Percentiles rank a stretch among this genome's conserved stretches.
Conservation (phyloP, 2,113 vertebrate genomes). For the Halcyon malimbica region DNA sequence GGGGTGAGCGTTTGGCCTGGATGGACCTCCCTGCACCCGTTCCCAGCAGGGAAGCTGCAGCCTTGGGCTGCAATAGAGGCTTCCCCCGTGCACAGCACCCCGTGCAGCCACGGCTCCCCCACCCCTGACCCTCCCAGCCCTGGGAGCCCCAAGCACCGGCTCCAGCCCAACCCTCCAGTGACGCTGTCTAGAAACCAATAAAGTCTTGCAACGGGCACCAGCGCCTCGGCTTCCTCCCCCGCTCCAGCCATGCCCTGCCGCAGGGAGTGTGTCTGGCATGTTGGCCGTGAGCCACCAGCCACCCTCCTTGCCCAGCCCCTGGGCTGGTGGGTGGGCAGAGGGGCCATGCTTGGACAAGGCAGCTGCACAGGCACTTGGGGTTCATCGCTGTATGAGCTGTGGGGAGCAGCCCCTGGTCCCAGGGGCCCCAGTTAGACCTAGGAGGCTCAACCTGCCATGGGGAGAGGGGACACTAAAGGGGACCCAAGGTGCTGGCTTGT, state of each 20-base stretch:
- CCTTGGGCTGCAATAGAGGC: background rate
- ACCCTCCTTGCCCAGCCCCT: background rate
- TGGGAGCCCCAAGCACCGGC: background rate
- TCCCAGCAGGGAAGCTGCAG: background rate
- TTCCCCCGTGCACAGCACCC: background rate
- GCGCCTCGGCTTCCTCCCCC: background rate
- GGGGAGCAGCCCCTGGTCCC: background rate
- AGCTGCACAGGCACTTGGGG: background rate
- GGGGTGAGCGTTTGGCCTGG: background rate
- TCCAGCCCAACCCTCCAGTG: background rate
- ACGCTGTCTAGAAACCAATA: constrained; percentile 8
- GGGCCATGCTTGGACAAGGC: background rate
- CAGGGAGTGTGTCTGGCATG: rapidly evolving
- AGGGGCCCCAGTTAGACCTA: background rate
- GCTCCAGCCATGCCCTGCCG: background rate
- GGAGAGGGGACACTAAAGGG: background rate
- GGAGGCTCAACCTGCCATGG: background rate
- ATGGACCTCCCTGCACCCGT: background rate
- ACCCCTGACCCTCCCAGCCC: background rate
- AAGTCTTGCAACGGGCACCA: background rate
- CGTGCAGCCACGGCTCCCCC: background rate
- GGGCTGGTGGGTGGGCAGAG: background rate
- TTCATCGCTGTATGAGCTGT: background rate
- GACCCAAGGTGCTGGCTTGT: rapidly evolving
- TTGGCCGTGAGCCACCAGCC: rapidly evolving